Percentiles rank a stretch among this genome's conserved stretches.
Conservation (phyloP, 2,113 vertebrate genomes). For the Irena cyanogastra region DNA sequence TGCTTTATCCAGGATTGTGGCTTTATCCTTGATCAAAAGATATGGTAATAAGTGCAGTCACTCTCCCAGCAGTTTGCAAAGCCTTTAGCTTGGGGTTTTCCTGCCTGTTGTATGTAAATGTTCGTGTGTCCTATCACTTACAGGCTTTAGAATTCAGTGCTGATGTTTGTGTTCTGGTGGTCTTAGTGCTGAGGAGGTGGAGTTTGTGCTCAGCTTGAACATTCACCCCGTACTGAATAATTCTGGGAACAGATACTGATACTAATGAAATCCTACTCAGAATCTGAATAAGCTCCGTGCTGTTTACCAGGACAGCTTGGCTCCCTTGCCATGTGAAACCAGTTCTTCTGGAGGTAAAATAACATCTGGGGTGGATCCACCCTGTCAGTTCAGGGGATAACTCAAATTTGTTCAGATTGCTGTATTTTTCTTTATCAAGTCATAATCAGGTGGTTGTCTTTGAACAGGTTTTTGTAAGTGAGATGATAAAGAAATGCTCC, state of each 20-base stretch:
- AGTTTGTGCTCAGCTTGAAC: background rate
- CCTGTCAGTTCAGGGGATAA: background rate
- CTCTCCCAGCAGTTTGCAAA: background rate
- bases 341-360: conserved; percentile 19
- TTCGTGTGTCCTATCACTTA: background rate
- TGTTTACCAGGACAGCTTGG: conserved; percentile 17
- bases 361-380: background rate
- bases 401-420: background rate
- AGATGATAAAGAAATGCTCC: background rate
- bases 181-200: background rate
- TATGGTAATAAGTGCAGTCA: background rate
- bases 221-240: background rate
- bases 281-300: background rate
- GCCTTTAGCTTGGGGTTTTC: background rate
- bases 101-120: background rate
- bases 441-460: background rate
- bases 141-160: background rate
- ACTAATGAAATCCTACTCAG: background rate
- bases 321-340: conserved; percentile 29
- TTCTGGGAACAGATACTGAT: background rate
- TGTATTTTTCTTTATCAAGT: background rate
- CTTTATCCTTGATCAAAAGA: background rate
- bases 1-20: background rate
- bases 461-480: background rate
- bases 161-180: background rate